phyloP scores from a whole-genome alignment of 2,888 invertebrate species.

The Meghimatium bilineatum region DNA sequence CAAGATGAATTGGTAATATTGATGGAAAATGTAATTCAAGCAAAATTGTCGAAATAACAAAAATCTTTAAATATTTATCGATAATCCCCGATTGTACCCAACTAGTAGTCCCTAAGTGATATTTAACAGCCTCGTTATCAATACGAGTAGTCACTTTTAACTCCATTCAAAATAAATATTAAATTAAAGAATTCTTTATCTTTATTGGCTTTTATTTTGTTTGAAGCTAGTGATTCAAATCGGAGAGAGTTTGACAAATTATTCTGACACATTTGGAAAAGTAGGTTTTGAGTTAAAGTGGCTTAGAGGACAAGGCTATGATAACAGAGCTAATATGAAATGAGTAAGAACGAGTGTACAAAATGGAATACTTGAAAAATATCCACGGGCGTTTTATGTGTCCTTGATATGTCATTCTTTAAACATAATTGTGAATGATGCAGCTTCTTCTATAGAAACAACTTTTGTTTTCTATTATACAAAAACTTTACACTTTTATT shows the following conservation, averaged over 20 bases:
- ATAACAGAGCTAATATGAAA: background rate
- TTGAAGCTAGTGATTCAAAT: background rate
- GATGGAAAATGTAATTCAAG: background rate
- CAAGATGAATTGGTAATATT: background rate
- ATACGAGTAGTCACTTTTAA: background rate
- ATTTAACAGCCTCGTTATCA: slow-evolving; percentile 1
- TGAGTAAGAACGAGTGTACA: background rate
- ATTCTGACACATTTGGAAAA: slow-evolving; percentile 9
- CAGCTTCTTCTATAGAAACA: no score
- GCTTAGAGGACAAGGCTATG: background rate
- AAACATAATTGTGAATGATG: no score
- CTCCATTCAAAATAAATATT: background rate
- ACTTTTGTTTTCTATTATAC: no score
- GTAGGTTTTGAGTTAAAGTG: background rate
- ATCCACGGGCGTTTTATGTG: no score
- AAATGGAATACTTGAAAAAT: background rate
- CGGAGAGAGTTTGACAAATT: background rate
- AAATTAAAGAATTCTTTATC: background rate
- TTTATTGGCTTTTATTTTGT: background rate
- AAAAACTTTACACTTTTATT: no score
- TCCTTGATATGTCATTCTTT: no score
- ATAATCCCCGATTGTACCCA: slow-evolving; percentile 2
- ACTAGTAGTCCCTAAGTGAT: background rate
- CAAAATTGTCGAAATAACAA: background rate
- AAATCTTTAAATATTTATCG: background rate